Evolutionary conservation across 2,797 vertebrate genomes (phyloP).

Genomic region (Cyprinodon diabolis): DNA sequence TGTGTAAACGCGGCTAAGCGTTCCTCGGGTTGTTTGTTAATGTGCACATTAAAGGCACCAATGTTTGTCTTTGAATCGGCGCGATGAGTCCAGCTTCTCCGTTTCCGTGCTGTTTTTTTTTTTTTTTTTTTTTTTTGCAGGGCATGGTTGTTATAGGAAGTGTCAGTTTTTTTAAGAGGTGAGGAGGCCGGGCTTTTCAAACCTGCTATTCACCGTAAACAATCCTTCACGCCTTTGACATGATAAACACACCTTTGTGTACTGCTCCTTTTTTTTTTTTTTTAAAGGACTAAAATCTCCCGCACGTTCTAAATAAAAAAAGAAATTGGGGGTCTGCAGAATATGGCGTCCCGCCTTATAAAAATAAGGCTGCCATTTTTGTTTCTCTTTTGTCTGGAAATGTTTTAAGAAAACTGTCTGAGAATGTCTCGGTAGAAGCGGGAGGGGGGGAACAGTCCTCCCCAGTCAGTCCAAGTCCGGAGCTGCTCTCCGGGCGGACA

Average conservation of each 20-base stretch:
- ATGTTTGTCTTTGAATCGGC: conserved; percentile 28
- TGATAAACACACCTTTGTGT: conserved; percentile 75
- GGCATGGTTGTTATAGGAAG: conserved; percentile 90
- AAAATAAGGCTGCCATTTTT: conserved; percentile 99
- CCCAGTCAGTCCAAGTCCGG: conserved; percentile 3
- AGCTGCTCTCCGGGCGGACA: conserved; percentile 18
- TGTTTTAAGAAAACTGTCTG: conserved; percentile 93
- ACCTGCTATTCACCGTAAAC: conserved; percentile 89
- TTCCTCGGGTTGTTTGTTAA: conserved; percentile 17
- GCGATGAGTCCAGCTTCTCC: conserved; percentile 46
- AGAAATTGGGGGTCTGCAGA: conserved; percentile 88
- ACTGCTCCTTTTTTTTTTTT: conserved; percentile 7
- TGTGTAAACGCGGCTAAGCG: conserved; percentile 53
- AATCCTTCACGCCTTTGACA: conserved; percentile 86
- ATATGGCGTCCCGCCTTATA: conserved; percentile 97
- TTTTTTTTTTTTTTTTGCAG: conserved; percentile 62
- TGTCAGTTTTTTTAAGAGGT: conserved; percentile 82
- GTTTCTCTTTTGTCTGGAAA: conserved; percentile 97
- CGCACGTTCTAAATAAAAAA: conserved; percentile 43
- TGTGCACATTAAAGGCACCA: conserved; percentile 33
- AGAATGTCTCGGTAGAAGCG: conserved; percentile 82
- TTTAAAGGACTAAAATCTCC: background rate
- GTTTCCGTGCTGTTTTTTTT: conserved; percentile 66
- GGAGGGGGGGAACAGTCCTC: conserved; percentile 37
- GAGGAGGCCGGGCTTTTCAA: conserved; percentile 92